Percentiles rank a stretch among this genome's conserved stretches.
Evolutionary conservation across 2,888 invertebrate genomes (phyloP).

Genomic region (Dynastes hyllus): DNA sequence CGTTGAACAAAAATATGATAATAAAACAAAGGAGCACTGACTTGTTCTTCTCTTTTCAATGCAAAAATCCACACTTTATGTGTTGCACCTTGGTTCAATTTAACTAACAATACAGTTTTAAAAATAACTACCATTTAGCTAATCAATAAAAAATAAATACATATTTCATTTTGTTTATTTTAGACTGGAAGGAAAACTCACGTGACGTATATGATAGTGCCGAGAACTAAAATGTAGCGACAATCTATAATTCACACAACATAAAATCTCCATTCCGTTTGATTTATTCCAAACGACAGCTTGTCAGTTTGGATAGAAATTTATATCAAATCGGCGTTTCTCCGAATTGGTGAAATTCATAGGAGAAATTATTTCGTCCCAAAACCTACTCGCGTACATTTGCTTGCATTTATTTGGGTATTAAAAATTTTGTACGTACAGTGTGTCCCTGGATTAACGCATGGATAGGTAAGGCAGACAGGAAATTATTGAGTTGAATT

Average conservation of each 20-base stretch:
- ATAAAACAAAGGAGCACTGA: no score
- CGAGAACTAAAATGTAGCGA: background rate
- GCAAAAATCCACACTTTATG: no score
- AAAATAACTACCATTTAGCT: no score
- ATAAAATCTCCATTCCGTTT: slow-evolving; percentile 39
- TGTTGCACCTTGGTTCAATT: no score
- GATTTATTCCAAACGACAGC: slow-evolving; percentile 25
- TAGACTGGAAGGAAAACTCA: background rate
- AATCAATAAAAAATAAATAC: background rate
- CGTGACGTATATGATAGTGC: background rate
- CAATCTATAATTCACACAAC: slow-evolving; percentile 38
- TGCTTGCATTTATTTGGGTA: no score
- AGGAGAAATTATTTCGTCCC: background rate
- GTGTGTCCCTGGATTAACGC: no score
- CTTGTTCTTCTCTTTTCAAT: no score
- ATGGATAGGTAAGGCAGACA: no score
- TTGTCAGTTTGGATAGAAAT: background rate
- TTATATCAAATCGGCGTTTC: background rate
- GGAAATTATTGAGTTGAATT: no score
- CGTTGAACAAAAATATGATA: no score
- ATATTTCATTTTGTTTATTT: background rate
- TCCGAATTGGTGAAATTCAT: background rate
- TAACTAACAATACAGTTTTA: no score
- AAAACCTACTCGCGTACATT: background rate
- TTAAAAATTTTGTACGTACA: no score